Conservation (phyloP, 2,888 invertebrate genomes). For the Tubulanus polymorphus region DNA sequence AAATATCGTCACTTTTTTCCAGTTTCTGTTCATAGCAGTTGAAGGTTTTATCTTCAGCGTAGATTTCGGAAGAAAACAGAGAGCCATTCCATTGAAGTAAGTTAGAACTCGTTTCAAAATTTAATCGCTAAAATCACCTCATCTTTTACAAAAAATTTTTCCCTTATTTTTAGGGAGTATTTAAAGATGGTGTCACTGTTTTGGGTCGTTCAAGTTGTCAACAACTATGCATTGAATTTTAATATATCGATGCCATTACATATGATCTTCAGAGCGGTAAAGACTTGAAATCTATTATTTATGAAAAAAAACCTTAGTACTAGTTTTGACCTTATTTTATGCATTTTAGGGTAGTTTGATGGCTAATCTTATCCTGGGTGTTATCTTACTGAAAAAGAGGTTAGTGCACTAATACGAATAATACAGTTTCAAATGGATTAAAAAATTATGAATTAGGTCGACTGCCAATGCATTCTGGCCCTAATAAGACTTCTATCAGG, state of each 20-base stretch:
- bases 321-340: slow-evolving; percentile 5
- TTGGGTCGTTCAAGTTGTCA: slow-evolving; percentile 71
- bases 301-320: too few species aligned
- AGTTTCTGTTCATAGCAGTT: slow-evolving; percentile 84
- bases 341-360: slow-evolving; percentile 86
- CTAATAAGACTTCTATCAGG: too few species aligned
- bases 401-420: too few species aligned
- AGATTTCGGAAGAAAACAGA: slow-evolving; percentile 75
- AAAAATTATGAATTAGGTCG: too few species aligned
- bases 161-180: slow-evolving; percentile 62
- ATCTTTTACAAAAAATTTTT: too few species aligned
- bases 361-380: slow-evolving; percentile 94
- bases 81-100: slow-evolving; percentile 63
- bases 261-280: slow-evolving; percentile 94
- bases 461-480: too few species aligned
- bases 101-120: too few species aligned
- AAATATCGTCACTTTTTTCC: slow-evolving; percentile 90
- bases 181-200: slow-evolving; percentile 79
- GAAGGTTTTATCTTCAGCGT: slow-evolving; percentile 78
- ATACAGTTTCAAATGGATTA: too few species aligned
- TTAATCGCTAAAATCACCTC: too few species aligned
- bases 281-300: too few species aligned
- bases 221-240: slow-evolving; percentile 90
- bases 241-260: slow-evolving; percentile 97
- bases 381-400: slow-evolving; percentile 77